Conservation (phyloP, 2,113 vertebrate species). For the Nannobrachium achirus region DNA sequence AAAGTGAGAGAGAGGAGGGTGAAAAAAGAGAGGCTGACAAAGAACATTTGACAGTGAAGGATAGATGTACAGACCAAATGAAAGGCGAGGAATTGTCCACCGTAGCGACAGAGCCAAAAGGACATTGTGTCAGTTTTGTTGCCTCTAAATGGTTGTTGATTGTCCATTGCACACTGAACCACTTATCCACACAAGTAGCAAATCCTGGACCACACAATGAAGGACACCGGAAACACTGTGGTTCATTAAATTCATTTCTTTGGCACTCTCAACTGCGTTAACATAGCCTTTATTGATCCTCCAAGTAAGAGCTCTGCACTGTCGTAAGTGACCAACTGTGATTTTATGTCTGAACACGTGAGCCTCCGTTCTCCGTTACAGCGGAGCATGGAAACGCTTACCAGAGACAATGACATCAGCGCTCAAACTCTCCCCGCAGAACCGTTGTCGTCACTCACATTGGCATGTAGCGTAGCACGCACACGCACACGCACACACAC, state of each 20-base stretch:
- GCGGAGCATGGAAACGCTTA: constrained; percentile 47
- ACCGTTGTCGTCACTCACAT: constrained; percentile 65
- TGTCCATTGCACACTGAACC: no score
- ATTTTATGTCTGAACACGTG: constrained; percentile 28
- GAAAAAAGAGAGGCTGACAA: constrained; percentile 36
- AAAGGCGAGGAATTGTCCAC: constrained; percentile 22
- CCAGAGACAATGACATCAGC: constrained; percentile 69
- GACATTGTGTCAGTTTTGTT: constrained; percentile 12
- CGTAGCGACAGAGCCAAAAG: constrained; percentile 23
- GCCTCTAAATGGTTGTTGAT: background rate
- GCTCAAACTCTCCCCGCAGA: constrained; percentile 60
- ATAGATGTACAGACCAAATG: constrained; percentile 44
- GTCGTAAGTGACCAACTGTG: background rate
- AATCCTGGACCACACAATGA: no score
- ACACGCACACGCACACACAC: constrained; percentile 9
- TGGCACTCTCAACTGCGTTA: no score
- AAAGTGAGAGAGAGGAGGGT: constrained; percentile 26
- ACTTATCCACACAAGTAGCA: no score
- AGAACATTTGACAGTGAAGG: constrained; percentile 31
- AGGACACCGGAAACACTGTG: no score
- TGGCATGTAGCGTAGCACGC: background rate
- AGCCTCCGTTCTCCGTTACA: constrained; percentile 42
- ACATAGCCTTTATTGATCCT: no score
- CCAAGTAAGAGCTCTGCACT: no score
- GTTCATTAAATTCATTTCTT: no score